Conservation (phyloP, 2,888 invertebrate genomes). For the Apantesis nais region DNA sequence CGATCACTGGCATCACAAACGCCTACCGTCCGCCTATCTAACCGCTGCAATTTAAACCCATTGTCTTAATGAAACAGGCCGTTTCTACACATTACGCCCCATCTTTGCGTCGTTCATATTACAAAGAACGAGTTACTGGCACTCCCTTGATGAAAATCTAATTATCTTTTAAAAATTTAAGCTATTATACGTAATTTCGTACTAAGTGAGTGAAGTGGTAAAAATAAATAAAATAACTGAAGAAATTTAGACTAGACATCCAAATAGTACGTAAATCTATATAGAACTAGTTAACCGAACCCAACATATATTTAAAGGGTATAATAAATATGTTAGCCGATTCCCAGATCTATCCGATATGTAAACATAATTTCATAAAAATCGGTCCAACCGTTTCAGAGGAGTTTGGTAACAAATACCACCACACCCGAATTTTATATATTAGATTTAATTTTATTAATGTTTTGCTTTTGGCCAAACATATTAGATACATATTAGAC, state of each 20-base stretch:
- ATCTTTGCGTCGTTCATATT: constrained; percentile 63
- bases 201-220: neutral
- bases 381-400: too few relatives aligned
- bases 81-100: constrained; percentile 68
- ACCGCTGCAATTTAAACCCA: constrained; percentile 80
- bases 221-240: neutral
- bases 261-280: too few relatives aligned
- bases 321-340: too few relatives aligned
- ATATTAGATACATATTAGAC: too few relatives aligned
- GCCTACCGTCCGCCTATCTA: constrained; percentile 68
- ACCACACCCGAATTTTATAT: too few relatives aligned
- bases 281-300: too few relatives aligned
- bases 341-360: too few relatives aligned
- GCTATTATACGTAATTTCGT: neutral
- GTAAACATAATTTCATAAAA: too few relatives aligned
- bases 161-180: constrained; percentile 33
- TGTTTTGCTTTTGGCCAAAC: too few relatives aligned
- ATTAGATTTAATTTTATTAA: too few relatives aligned
- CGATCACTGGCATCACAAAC: constrained; percentile 36
- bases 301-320: too few relatives aligned
- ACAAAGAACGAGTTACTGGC: constrained; percentile 47
- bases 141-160: constrained; percentile 34
- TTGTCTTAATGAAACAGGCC: constrained; percentile 81
- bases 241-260: neutral
- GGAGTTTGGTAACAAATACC: too few relatives aligned